Conservation (phyloP, 2,113 vertebrate species). For the Cololabis saira region DNA sequence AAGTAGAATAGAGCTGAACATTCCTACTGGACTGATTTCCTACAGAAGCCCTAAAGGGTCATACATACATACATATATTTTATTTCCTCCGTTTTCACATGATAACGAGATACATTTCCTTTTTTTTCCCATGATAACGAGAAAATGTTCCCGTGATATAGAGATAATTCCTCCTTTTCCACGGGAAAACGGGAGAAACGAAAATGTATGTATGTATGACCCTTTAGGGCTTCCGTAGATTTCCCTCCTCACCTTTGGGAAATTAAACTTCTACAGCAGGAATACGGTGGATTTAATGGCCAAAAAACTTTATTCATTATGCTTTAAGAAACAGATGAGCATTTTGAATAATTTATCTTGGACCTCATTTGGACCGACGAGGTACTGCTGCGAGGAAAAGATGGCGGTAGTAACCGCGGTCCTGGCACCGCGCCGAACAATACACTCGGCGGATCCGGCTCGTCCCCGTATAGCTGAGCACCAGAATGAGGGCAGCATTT, state of each 20-base stretch:
- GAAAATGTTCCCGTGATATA: too few species aligned
- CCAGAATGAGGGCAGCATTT: slow-evolving; percentile 13
- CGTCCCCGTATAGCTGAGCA: slow-evolving; percentile 3
- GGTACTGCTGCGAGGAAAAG: slow-evolving; percentile 17
- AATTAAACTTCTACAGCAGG: not conserved
- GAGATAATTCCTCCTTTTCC: too few species aligned
- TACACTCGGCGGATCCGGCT: slow-evolving; percentile 1
- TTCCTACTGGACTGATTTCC: not conserved
- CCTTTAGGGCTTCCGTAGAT: too few species aligned
- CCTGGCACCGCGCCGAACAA: slow-evolving; percentile 5
- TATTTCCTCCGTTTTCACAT: too few species aligned
- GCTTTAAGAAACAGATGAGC: not conserved
- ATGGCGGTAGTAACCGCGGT: not conserved
- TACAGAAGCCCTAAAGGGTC: too few species aligned
- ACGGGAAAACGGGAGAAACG: too few species aligned
- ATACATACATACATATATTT: too few species aligned
- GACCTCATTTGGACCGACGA: slow-evolving; percentile 10
- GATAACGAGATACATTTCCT: too few species aligned
- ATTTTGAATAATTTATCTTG: slow-evolving; percentile 23
- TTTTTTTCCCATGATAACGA: too few species aligned
- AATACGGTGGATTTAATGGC: not conserved
- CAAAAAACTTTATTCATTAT: slow-evolving; percentile 5
- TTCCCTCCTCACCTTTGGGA: not conserved
- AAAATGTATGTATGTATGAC: too few species aligned
- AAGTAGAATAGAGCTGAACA: not conserved